phyloP scores from a whole-genome alignment of 1,140 invertebrate genomes.

The Phymastichus coffea region DNA sequence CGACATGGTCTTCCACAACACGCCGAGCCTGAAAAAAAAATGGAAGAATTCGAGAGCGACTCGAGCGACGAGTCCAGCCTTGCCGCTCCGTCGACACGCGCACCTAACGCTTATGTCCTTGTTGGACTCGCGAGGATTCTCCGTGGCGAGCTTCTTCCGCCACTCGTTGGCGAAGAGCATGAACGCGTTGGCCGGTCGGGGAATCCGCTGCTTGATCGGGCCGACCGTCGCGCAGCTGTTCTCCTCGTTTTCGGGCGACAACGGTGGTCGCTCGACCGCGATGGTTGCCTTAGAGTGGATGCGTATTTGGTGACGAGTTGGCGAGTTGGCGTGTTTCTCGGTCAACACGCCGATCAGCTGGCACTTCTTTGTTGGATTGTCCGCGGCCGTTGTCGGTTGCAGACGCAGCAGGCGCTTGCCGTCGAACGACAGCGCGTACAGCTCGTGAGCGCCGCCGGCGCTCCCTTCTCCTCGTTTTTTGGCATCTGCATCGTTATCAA shows the following conservation, averaged over 20 bases:
- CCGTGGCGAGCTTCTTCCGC: slow-evolving; percentile 58
- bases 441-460: too few species aligned
- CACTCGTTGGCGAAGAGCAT: slow-evolving; percentile 68
- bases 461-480: too few species aligned
- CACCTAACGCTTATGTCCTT: slow-evolving; percentile 65
- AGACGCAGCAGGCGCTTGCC: slow-evolving; percentile 12
- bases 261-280: slow-evolving; percentile 17
- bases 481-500: too few species aligned
- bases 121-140: slow-evolving; percentile 63
- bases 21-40: slow-evolving; percentile 49
- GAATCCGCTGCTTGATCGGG: slow-evolving; percentile 56
- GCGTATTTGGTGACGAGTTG: slow-evolving; percentile 33
- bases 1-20: slow-evolving; percentile 60
- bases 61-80: background rate
- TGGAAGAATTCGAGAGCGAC: background rate
- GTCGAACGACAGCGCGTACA: background rate
- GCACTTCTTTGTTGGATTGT: background rate
- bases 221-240: slow-evolving; percentile 20
- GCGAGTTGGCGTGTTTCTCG: slow-evolving; percentile 26
- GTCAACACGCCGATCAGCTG: slow-evolving; percentile 36
- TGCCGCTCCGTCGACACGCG: too few species aligned
- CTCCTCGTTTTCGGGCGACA: slow-evolving; percentile 29
- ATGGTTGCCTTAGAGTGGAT: slow-evolving; percentile 32
- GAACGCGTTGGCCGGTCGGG: slow-evolving; percentile 66
- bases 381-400: background rate